phyloP scores from a whole-genome alignment of 2,888 invertebrate species.

The Leptinotarsa haldemani region DNA sequence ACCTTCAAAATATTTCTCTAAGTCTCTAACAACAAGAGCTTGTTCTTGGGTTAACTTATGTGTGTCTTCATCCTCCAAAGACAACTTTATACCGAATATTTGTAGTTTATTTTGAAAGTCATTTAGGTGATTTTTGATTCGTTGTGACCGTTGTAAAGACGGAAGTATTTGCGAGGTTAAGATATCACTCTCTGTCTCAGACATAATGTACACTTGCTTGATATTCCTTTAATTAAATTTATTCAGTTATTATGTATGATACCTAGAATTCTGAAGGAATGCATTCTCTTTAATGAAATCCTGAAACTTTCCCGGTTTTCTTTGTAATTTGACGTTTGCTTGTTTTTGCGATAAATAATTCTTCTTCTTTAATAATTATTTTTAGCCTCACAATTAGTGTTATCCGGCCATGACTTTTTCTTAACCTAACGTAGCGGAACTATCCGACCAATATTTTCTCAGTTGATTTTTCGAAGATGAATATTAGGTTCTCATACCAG shows the following conservation, averaged over 20 bases:
- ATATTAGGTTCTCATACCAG: no score
- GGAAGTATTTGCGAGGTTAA: slow-evolving; percentile 37
- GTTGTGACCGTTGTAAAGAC: slow-evolving; percentile 31
- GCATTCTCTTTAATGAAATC: no score
- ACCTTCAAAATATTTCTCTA: slow-evolving; percentile 53
- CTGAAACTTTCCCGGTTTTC: neutral
- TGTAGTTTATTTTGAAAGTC: slow-evolving; percentile 45
- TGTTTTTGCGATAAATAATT: neutral
- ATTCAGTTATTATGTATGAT: no score
- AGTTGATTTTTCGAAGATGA: no score
- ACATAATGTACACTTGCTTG: slow-evolving; percentile 26
- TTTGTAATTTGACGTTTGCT: neutral
- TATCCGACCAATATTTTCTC: no score
- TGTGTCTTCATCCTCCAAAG: slow-evolving; percentile 49
- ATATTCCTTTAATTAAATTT: no score
- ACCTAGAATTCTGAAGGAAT: no score
- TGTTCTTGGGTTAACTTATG: slow-evolving; percentile 59
- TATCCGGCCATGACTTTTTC: neutral
- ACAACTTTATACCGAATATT: slow-evolving; percentile 55
- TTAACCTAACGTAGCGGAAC: neutral
- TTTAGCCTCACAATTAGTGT: neutral
- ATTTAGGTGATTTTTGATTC: slow-evolving; percentile 34
- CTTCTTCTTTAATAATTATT: neutral
- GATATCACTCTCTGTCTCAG: slow-evolving; percentile 31
- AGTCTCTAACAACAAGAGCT: slow-evolving; percentile 59